Evolutionary conservation across 2,113 vertebrate genomes (phyloP).

Genomic region (Laterallus jamaicensis): DNA sequence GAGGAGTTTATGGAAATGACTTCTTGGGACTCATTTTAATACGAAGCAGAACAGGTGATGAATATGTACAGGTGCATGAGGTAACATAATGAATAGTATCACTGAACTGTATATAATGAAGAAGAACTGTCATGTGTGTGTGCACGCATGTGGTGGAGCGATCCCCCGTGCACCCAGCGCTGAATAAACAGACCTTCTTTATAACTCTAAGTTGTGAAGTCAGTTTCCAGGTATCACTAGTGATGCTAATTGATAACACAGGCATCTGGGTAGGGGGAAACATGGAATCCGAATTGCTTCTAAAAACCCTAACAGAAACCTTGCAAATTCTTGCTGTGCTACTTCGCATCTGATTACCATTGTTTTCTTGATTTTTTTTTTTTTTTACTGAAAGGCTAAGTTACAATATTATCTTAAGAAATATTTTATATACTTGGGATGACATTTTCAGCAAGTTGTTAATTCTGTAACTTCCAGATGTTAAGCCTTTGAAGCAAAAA

Average conservation of each 20-base stretch:
- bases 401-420: neutral
- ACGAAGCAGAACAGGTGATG: too few species aligned
- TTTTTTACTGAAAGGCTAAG: neutral
- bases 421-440: neutral
- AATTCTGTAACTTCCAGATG: conserved; percentile 57
- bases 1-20: too few species aligned
- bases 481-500: conserved; percentile 70
- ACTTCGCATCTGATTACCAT: neutral
- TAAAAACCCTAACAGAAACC: neutral
- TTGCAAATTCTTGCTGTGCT: neutral
- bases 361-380: neutral
- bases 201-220: too few species aligned
- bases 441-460: conserved; percentile 26
- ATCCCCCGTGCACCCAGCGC: too few species aligned
- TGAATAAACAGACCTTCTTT: too few species aligned
- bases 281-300: neutral
- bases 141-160: too few species aligned
- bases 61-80: too few species aligned
- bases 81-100: too few species aligned
- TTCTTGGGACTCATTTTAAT: too few species aligned
- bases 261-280: neutral
- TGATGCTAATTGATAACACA: neutral
- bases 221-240: neutral
- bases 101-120: too few species aligned
- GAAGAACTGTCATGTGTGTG: too few species aligned